A percentile compares a stretch with the other conserved stretches of the same genome.
These are phyloP conservation scores for Urosaurus nigricauda DNA, from an alignment of 2,797 vertebrate genomes.

Conservation along the genomic window DNA sequence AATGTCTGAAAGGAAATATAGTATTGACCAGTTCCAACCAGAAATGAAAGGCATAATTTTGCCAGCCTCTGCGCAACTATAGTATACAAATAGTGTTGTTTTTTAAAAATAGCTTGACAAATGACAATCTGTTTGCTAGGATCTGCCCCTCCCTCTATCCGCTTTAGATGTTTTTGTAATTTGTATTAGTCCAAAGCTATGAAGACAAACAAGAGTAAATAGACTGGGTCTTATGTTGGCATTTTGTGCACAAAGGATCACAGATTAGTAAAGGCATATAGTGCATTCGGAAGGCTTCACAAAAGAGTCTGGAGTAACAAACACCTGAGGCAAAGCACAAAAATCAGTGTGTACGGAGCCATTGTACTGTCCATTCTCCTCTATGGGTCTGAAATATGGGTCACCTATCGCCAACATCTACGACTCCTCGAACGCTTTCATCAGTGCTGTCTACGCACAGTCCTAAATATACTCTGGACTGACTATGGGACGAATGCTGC, in stretches of 20 bases:
- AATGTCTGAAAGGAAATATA: neutral
- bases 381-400: too few relatives aligned
- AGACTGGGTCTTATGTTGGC: neutral
- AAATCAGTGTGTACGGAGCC: too few relatives aligned
- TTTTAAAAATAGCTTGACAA: conserved; percentile 42
- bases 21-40: conserved; percentile 10
- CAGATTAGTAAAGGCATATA: too few relatives aligned
- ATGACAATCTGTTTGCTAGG: conserved; percentile 59
- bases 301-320: too few relatives aligned
- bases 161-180: conserved; percentile 20
- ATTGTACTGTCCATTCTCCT: too few relatives aligned
- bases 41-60: neutral
- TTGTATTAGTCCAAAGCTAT: conserved; percentile 20
- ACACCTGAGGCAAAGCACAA: too few relatives aligned
- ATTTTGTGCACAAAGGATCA: neutral
- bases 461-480: too few relatives aligned
- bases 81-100: conserved; percentile 44
- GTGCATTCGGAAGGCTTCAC: too few relatives aligned
- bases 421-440: too few relatives aligned
- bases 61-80: conserved; percentile 37
- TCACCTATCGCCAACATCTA: too few relatives aligned
- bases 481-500: too few relatives aligned
- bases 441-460: too few relatives aligned
- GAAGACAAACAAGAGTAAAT: neutral
- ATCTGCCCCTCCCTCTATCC: conserved; percentile 28